Evolutionary conservation across 2,888 invertebrate genomes (phyloP), one percentile per base, ranked within the genome.

Genomic region (Andrena minutula): DNA sequence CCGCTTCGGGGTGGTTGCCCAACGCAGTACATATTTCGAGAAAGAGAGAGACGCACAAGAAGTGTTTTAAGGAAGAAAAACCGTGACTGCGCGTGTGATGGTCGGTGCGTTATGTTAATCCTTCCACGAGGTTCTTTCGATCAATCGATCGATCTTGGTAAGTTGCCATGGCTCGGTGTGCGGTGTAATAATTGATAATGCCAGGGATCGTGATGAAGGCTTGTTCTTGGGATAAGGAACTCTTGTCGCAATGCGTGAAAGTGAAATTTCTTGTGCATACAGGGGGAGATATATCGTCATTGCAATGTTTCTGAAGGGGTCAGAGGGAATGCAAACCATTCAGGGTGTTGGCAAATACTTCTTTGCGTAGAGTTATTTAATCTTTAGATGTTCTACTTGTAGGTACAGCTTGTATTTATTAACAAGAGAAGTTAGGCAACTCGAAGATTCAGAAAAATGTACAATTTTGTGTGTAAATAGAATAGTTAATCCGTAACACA

Each of bases 1-100:
- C 70, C 66, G 83, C 87, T 90, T 72, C 75, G 51, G 85, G 78
- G 60, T 77, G 73, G 61, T 87, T 86, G 86, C 82, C 73, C 65
- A 87, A 84, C 78, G 70, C 71, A 58, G 51, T 26, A 16, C 16
- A 41, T 41, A 41, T 41, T 41, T 41, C 41, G 41, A 41, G 41
- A 30, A 26, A 2, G 12, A 20, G 70, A 49, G 49, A 78, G 53
- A 12, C n/a, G 28, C 49, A n/a, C 23, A 7, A 47, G 74, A 80
- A 84, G 74, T 76, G 75, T 35, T 41, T 81, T 76, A 53, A 56
- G 71, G 75, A 73, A 64, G 49, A 70, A 75, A 72, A 51, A 32
- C 12, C 10, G 1, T n/a, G 60, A 16, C 60, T 10, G 8, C 12
- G n/a, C 26, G 2, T 23, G 41, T 53, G 7, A 65, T 23, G 28